Percentiles rank a stretch among this genome's conserved stretches.
Conservation (phyloP, 1,140 invertebrate genomes). For the Triops longicaudatus region DNA sequence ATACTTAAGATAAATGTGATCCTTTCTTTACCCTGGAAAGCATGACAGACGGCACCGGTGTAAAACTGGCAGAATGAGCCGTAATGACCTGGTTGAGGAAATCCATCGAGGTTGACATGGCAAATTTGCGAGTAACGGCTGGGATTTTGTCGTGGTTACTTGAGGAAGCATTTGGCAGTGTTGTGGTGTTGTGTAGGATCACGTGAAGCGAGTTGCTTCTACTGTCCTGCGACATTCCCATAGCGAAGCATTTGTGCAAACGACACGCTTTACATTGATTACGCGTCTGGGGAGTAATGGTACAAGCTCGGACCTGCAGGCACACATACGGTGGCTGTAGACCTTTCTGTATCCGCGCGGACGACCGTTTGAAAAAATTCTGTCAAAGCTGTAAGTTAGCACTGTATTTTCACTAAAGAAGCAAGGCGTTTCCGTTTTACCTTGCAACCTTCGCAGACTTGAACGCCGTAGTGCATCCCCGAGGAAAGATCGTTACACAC, state of each 20-base stretch:
- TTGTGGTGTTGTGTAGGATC: not conserved
- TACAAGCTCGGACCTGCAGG: not conserved
- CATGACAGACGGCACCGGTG: slow-evolving; percentile 17
- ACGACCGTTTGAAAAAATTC: slow-evolving; percentile 24
- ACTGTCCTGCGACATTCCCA: slow-evolving; percentile 19
- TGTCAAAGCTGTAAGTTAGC: not conserved
- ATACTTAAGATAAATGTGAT: not conserved
- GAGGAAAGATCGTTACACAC: slow-evolving; percentile 24
- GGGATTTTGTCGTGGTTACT: not conserved
- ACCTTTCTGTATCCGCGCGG: not conserved
- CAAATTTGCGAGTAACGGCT: not conserved
- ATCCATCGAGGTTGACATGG: not conserved
- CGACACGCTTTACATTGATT: slow-evolving; percentile 27
- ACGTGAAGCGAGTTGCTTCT: not conserved
- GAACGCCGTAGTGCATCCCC: slow-evolving; percentile 26
- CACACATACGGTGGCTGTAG: slow-evolving; percentile 17
- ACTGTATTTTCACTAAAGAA: not conserved
- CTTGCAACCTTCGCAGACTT: slow-evolving; percentile 25
- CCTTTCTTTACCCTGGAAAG: slow-evolving; percentile 11
- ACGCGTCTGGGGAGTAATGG: slow-evolving; percentile 9
- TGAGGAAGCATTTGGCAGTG: not conserved
- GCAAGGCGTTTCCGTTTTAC: not conserved
- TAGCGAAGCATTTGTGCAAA: slow-evolving; percentile 5
- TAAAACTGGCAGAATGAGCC: slow-evolving; percentile 24
- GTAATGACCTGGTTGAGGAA: not conserved